phyloP scores from a whole-genome alignment of 2,888 invertebrate species.

The Dinocampus coccinellae region DNA sequence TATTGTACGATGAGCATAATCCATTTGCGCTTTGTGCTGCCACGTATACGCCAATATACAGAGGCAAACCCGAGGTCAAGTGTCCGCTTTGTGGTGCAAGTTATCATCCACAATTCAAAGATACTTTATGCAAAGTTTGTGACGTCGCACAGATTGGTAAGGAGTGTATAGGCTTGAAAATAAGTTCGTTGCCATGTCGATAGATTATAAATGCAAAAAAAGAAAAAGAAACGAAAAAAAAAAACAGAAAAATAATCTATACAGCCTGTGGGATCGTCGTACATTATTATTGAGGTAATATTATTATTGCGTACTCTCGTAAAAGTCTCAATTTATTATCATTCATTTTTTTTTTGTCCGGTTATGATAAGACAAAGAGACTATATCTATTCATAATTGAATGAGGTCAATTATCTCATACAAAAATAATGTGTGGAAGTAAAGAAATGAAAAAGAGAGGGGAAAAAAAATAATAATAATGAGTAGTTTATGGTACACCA shows the following conservation, averaged over 20 bases:
- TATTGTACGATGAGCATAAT: conserved; percentile 97
- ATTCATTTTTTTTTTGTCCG: background rate
- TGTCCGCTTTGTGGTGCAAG: conserved; percentile 93
- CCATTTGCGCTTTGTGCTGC: conserved; percentile 95
- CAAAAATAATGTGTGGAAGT: background rate
- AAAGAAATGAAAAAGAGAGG: background rate
- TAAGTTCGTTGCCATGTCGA: conserved; percentile 80
- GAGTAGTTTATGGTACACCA: background rate
- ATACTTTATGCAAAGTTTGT: conserved; percentile 87
- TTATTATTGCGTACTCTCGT: background rate
- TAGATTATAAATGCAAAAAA: conserved; percentile 58
- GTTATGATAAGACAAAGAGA: background rate
- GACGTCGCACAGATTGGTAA: conserved; percentile 93
- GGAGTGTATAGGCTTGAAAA: conserved; percentile 88
- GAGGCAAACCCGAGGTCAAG: conserved; percentile 93
- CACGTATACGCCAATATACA: conserved; percentile 93
- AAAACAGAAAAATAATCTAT: background rate
- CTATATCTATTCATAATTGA: background rate
- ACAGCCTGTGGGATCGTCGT: background rate
- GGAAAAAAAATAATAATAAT: background rate
- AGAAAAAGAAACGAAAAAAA: background rate
- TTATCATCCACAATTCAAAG: conserved; percentile 89
- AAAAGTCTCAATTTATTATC: background rate
- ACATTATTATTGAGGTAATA: background rate
- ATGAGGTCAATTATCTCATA: background rate